Conservation (phyloP, 2,888 invertebrate species). For the Aradus depressus region DNA sequence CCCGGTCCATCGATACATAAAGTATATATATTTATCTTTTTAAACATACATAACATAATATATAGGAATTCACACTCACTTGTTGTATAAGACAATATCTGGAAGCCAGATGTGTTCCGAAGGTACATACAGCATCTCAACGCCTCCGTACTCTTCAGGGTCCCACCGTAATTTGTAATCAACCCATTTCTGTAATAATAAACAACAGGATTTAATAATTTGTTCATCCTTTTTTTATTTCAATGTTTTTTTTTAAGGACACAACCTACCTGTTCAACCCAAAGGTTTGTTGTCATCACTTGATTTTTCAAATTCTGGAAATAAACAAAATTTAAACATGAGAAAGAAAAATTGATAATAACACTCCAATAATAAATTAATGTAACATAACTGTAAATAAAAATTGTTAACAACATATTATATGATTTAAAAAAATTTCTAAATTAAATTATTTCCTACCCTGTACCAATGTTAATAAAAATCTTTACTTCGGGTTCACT, state of each 20-base stretch:
- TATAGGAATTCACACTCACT: constrained; percentile 54
- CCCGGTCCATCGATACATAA: no score
- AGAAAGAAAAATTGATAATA: not conserved
- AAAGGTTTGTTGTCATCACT: constrained; percentile 88
- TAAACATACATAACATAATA: not conserved
- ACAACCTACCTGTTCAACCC: constrained; percentile 77
- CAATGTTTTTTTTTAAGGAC: no score
- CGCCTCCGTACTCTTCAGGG: constrained; percentile 80
- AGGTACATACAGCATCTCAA: constrained; percentile 84
- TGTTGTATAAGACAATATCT: constrained; percentile 87
- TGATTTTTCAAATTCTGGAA: constrained; percentile 71
- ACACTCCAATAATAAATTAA: not conserved
- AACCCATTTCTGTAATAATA: constrained; percentile 65
- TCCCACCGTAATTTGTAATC: constrained; percentile 85
- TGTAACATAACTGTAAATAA: not conserved
- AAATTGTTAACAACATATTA: no score
- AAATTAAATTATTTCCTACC: no score
- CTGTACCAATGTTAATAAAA: no score
- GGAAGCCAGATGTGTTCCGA: constrained; percentile 96
- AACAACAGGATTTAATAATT: constrained; percentile 21
- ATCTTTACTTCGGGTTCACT: not conserved
- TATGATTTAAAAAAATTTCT: no score
- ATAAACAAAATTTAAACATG: constrained; percentile 3
- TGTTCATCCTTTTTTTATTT: no score
- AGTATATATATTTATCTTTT: not conserved